phyloP scores from a whole-genome alignment of 2,113 vertebrate species.

The Aspidoscelis tigris region DNA sequence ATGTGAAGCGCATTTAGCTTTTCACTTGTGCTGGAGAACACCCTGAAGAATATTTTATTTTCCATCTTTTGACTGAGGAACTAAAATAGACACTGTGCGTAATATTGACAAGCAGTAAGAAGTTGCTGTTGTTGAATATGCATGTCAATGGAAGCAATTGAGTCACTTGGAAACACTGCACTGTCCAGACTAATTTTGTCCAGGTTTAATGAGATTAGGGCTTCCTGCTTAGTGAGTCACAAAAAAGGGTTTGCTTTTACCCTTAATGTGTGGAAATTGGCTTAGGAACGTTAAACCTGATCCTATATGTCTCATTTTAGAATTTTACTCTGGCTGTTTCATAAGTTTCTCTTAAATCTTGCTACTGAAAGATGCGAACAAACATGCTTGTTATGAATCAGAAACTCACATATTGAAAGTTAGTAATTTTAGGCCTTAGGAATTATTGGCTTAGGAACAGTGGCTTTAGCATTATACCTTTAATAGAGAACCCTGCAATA shows the following conservation, averaged over 20 bases:
- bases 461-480: too few species aligned
- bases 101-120: conserved; percentile 62
- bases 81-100: conserved; percentile 38
- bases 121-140: conserved; percentile 59
- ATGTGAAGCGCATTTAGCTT: conserved; percentile 20
- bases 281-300: conserved; percentile 41
- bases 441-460: not conserved
- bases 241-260: conserved; percentile 53
- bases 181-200: conserved; percentile 42
- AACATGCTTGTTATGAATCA: not conserved
- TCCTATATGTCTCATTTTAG: conserved; percentile 47
- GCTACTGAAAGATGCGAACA: not conserved
- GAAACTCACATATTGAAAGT: not conserved
- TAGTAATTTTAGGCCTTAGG: not conserved
- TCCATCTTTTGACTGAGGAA: conserved; percentile 21
- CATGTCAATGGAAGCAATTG: conserved; percentile 28
- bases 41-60: conserved; percentile 14
- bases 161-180: conserved; percentile 52
- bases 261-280: conserved; percentile 42
- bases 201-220: conserved; percentile 52
- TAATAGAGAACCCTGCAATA: not conserved
- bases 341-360: conserved; percentile 2
- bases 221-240: conserved; percentile 42
- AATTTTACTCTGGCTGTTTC: conserved; percentile 33
- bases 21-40: conserved; percentile 23